Conservation (phyloP, 2,888 invertebrate genomes). For the Volucella zonaria region DNA sequence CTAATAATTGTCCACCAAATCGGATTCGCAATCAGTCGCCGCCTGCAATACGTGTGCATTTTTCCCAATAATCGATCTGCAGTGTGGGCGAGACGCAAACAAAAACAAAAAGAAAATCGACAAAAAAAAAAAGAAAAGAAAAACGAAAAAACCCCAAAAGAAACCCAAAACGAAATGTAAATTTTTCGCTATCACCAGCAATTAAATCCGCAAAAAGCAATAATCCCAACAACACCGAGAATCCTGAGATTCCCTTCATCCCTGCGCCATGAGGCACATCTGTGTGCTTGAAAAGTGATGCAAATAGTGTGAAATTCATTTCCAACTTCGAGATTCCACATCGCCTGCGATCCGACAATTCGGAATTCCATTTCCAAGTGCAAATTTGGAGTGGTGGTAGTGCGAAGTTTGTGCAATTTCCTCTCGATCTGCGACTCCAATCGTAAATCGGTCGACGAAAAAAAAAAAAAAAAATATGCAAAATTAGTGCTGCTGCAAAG, state of each 20-base stretch:
- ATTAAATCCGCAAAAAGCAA: slow-evolving; percentile 30
- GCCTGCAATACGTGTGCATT: slow-evolving; percentile 39
- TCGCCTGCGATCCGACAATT: slow-evolving; percentile 1
- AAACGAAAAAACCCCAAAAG: no score
- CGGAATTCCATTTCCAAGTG: slow-evolving; percentile 21
- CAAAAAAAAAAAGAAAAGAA: slow-evolving; percentile 15
- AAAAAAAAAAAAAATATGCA: slow-evolving; percentile 33
- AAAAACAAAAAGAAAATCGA: slow-evolving; percentile 61
- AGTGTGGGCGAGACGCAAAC: slow-evolving; percentile 72
- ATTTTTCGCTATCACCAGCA: slow-evolving; percentile 52
- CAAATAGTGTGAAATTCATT: slow-evolving; percentile 39
- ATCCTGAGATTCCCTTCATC: no score
- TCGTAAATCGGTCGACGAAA: slow-evolving; percentile 1
- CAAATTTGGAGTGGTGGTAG: slow-evolving; percentile 31
- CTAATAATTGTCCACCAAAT: background rate
- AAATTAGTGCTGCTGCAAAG: slow-evolving; percentile 44
- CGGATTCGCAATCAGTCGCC: background rate
- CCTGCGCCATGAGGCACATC: slow-evolving; percentile 29
- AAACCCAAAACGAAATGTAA: slow-evolving; percentile 53
- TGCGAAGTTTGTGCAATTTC: slow-evolving; percentile 65
- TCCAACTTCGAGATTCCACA: slow-evolving; percentile 36
- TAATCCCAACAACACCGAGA: background rate
- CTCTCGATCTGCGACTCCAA: slow-evolving; percentile 30
- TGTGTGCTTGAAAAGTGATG: slow-evolving; percentile 54
- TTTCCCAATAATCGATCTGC: slow-evolving; percentile 68